A percentile compares a stretch with the other conserved stretches of the same genome.
These are phyloP conservation scores for Neomorphus geoffroyi DNA, from an alignment of 2,797 vertebrate species.

Conservation along the genomic window DNA sequence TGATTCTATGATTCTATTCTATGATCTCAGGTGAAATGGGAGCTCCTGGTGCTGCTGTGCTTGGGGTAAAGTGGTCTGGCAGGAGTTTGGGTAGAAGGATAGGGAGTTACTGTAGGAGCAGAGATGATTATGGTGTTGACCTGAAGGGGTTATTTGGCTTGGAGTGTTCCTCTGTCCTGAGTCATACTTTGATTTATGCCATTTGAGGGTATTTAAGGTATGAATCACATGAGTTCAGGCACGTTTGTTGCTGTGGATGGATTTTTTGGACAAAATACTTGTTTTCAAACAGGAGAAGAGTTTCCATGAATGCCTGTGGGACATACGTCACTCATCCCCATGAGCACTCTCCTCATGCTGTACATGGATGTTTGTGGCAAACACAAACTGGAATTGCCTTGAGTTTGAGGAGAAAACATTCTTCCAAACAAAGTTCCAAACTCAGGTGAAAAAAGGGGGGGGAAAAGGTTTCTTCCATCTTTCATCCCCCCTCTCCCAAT, in stretches of 20 bases:
- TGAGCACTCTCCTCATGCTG: rapidly evolving
- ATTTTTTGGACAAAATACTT: background rate
- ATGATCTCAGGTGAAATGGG: no score
- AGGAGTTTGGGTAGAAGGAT: background rate
- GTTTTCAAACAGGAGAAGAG: background rate
- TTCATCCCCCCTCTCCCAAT: background rate
- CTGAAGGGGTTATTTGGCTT: background rate
- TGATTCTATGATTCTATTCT: no score
- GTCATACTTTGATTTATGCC: rapidly evolving
- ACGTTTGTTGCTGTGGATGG: background rate
- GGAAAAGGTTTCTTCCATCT: background rate
- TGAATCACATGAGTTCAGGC: rapidly evolving
- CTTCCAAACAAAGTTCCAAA: background rate
- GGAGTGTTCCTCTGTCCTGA: background rate
- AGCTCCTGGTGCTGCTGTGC: background rate
- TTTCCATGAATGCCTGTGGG: background rate
- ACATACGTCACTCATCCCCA: rapidly evolving
- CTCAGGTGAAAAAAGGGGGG: rapidly evolving
- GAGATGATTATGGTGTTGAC: rapidly evolving
- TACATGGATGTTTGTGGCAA: background rate
- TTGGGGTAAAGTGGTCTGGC: background rate
- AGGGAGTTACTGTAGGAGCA: background rate
- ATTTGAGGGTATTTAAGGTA: background rate
- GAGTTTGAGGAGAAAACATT: background rate
- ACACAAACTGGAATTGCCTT: rapidly evolving